These are phyloP conservation scores for Sinocyclocheilus anophthalmus DNA, from an alignment of 2,113 vertebrate species.

Conservation along the genomic window DNA sequence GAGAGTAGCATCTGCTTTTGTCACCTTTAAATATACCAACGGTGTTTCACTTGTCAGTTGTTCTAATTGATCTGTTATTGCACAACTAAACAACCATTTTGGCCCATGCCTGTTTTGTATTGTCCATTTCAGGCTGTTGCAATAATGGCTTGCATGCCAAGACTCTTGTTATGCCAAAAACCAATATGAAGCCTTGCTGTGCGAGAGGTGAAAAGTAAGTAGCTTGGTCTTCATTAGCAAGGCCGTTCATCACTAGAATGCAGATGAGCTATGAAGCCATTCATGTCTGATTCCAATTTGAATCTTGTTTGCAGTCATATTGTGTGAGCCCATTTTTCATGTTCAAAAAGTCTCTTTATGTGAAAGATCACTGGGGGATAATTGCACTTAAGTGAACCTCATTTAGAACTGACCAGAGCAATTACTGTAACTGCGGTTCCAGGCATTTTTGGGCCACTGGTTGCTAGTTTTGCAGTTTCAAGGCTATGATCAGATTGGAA, in stretches of 20 bases:
- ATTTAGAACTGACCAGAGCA: constrained; percentile 76
- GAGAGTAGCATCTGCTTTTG: background rate
- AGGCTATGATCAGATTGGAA: constrained; percentile 69
- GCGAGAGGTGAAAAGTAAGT: constrained; percentile 57
- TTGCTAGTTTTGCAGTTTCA: constrained; percentile 69
- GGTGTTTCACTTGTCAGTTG: background rate
- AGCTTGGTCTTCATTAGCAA: constrained; percentile 73
- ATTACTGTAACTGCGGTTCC: constrained; percentile 77
- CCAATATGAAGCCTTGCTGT: constrained; percentile 55
- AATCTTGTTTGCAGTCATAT: constrained; percentile 77
- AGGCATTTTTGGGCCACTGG: constrained; percentile 67
- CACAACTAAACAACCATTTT: background rate
- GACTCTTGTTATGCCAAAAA: constrained; percentile 45
- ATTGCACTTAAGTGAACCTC: constrained; percentile 78
- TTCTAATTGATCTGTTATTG: background rate
- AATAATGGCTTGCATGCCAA: background rate
- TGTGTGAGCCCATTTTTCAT: constrained; percentile 72
- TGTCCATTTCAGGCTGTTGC: constrained; percentile 39
- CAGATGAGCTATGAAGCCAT: constrained; percentile 74
- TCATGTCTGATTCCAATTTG: constrained; percentile 76
- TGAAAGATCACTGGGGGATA: constrained; percentile 76
- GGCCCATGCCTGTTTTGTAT: background rate
- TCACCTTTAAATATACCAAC: background rate
- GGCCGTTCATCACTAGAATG: constrained; percentile 71
- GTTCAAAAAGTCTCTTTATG: constrained; percentile 76